Evolutionary conservation across 2,888 invertebrate species (phyloP), one percentile per base, ranked within the genome.

Genomic region (Pandemis heparana): DNA sequence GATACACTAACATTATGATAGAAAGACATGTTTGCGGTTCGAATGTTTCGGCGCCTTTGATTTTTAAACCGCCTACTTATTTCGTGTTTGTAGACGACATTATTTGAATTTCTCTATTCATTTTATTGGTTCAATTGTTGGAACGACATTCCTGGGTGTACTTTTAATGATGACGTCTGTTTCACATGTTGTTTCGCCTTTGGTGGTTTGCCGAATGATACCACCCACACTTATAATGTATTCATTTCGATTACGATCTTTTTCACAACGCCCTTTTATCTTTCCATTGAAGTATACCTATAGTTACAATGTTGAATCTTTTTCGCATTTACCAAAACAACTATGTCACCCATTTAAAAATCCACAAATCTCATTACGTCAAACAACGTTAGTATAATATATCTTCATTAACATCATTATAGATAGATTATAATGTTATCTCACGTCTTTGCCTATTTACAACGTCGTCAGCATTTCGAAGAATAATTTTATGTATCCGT

Each of bases 31-130:
- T 92, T 91, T 90, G 84, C 75, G 77, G 80, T 85, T 79, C 80
- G 85, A 88, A 90, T 89, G 86, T 83, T 91, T 90, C 86, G 88
- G 88, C 77, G n/a, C 78, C 82, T 91, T 89, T 89, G 84, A 88
- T 85, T 85, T 80, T 14, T 68, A 78, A 81, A 76, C 79, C 84
- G 80, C 79, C 84, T 81, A 87, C 82, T 85, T 84, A 84, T 16
- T 41, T 71, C 60, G 60, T 84, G 83, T 86, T 82, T 82, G 81
- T 79, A 80, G 84, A 80, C 83, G 78, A 78, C 81, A 79, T 81
- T 85, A 79, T 89, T 87, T 84, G 80, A 81, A 82, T 85, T 83
- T 82, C 81, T 83, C 80, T 83, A 81, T 86, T 84, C 66, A 74
- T 67, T 87, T 85, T 88, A 84, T 89, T 88, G 83, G 83, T 85